phyloP scores from a whole-genome alignment of 1,140 invertebrate species.

The Sesamia nonagrioides region DNA sequence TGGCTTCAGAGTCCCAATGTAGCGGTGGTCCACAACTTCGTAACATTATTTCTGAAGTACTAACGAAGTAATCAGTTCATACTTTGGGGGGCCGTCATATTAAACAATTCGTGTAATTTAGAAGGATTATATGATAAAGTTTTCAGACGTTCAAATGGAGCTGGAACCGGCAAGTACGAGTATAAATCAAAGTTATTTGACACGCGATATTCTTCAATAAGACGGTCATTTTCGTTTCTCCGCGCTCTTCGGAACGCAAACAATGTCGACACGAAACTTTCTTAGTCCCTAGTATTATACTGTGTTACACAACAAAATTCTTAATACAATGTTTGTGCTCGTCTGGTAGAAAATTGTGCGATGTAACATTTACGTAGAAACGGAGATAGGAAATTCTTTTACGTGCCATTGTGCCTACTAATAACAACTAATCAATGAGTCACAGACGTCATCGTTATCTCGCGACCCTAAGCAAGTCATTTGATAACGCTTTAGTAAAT shows the following conservation, averaged over 20 bases:
- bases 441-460: slow-evolving; percentile 10
- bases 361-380: background rate
- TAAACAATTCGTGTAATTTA: slow-evolving; percentile 41
- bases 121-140: slow-evolving; percentile 39
- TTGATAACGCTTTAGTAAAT: slow-evolving; percentile 31
- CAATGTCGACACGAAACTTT: slow-evolving; percentile 25
- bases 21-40: slow-evolving; percentile 6
- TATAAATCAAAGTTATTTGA: slow-evolving; percentile 41
- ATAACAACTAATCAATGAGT: slow-evolving; percentile 27
- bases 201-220: slow-evolving; percentile 28
- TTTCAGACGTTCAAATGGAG: slow-evolving; percentile 24
- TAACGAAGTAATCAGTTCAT: slow-evolving; percentile 38
- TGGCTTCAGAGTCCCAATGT: background rate
- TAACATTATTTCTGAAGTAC: slow-evolving; percentile 26
- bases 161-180: slow-evolving; percentile 31
- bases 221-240: slow-evolving; percentile 30
- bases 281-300: background rate
- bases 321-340: background rate
- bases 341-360: background rate
- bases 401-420: background rate
- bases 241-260: slow-evolving; percentile 21
- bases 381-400: background rate
- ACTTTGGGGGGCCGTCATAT: background rate
- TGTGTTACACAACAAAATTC: slow-evolving; percentile 13
- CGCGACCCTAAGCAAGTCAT: slow-evolving; percentile 15